Evolutionary conservation across 2,113 vertebrate genomes (phyloP).

Genomic region (Mustela lutreola): DNA sequence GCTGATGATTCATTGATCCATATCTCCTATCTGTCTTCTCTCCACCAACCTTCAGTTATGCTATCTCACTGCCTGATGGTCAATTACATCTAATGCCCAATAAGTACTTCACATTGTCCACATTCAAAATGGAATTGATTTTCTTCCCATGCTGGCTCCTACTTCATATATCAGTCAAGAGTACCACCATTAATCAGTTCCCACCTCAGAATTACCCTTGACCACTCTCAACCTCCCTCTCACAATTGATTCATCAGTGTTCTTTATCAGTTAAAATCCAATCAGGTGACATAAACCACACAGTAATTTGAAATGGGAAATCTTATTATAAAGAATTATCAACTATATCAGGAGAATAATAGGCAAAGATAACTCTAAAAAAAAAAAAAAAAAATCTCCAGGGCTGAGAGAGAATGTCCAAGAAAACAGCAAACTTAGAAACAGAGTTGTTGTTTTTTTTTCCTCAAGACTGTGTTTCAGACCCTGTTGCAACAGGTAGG

Average conservation of each 20-base stretch:
- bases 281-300: not conserved
- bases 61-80: not conserved
- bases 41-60: not conserved
- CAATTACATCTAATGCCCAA: not conserved
- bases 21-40: not conserved
- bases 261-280: slow-evolving; percentile 14
- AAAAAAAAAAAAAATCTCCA: not conserved
- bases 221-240: not conserved
- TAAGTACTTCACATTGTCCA: not conserved
- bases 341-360: not conserved
- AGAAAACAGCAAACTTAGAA: not conserved
- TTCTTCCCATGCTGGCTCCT: not conserved
- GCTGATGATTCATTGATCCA: not conserved
- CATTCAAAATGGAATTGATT: slow-evolving; percentile 36
- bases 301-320: slow-evolving; percentile 5
- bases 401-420: not conserved
- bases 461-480: not conserved
- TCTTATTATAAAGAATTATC: not conserved
- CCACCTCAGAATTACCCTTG: not conserved
- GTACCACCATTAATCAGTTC: not conserved
- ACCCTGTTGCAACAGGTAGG: not conserved
- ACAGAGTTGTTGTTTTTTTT: not conserved
- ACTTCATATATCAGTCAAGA: not conserved
- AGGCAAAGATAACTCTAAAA: not conserved
- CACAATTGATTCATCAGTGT: not conserved